Evolutionary conservation across 2,797 vertebrate genomes (phyloP), one percentile per base, ranked within the genome.

Genomic region (Apodemus agrarius): DNA sequence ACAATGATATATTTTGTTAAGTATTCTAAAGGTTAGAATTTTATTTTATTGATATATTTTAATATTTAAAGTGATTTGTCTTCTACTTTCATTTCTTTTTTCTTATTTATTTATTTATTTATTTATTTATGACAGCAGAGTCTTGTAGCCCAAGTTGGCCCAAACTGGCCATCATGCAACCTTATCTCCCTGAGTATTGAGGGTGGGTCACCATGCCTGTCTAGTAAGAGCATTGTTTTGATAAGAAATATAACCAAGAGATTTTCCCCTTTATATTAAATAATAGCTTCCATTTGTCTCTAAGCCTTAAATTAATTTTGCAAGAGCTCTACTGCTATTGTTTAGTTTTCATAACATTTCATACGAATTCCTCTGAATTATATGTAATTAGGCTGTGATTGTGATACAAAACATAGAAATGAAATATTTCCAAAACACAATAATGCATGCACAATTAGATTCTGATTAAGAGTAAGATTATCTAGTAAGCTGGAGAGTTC

Each of bases 361-460:
- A 86, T 46, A 87, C 13, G 67, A 94, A 67, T 67, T 81, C 61
- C 31, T 95, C 92, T 83, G 13, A 94, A 78, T 93, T 92, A 92
- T 81, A 46, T 84, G 54, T 86, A 96, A 97, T 97, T 84, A 97
- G 74, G 7, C 89, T 79, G 37, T 37, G 83, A 92, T 82, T 96
- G 69, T 97, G 83, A 92, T 92, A 93, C 29, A 52, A 93, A 95
- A 95, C 34, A 86, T 76, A 78, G 54, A 96, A 94, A 16, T 84
- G 87, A 54, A 95, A 76, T 93, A 94, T 92, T 97, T 94, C 69
- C 76, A 78, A 96, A 96, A 92, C 92, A 94, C 57, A 96, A 79
- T 49, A 74, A 91, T 80, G 52, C 74, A 81, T 37, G 52, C 52
- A 40, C 90, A 96, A 95, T 96, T 90, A 95, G 89, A 80, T 80